Base-by-base conservation (phyloP, 1,140 invertebrate species). In the Trichonephila clavata region DNA sequence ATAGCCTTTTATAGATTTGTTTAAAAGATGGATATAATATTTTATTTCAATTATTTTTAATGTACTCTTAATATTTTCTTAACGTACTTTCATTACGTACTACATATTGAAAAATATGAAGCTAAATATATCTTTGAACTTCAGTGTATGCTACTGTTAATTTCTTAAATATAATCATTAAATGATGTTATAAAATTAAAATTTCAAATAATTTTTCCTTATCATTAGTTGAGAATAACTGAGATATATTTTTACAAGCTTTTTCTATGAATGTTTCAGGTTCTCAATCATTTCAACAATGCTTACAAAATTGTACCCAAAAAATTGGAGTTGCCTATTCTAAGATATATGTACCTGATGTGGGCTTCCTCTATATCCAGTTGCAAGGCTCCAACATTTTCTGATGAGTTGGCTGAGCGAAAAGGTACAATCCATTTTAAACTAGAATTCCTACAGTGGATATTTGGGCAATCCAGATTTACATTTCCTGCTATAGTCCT, bases 251-350 rank as follows among this genome's bases (percentile, higher is more conserved):
- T 65, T 21, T 24, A 20, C 1, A 65, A 21, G 18, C 18, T n/a
- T 68, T 68, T 68, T 24, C 21, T 68, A 10, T 50, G 20, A 68
- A 18, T 39, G 20, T 77, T 84, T n/a, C 24, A 94, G 93, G 87
- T 90, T 8, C 39, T 90, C 24, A 39, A 90, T 63, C 88, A 94
- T 24, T 94, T 94, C 61, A 77, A 24, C 89, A 71, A 86, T 60
- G 88, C 87, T 6, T 94, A 94, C 63, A 90, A 90, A 86, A 80
- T 90, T 20, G 65, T 65, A 7, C 81, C 93, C 39, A 68, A 86
- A 21, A 94, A 94, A 63, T 21, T 94, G 13, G 63, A 90, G 5
- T 61, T 90, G 1, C 77, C n/a, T 2, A 32, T 32, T 21, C 24
- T 94, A 2, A 68, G 86, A 14, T 61, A 90, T 43, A 86, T 71